Percentiles rank a stretch among this genome's conserved stretches.
phyloP scores from a whole-genome alignment of 2,888 invertebrate genomes.

The Eurytoma californica region DNA sequence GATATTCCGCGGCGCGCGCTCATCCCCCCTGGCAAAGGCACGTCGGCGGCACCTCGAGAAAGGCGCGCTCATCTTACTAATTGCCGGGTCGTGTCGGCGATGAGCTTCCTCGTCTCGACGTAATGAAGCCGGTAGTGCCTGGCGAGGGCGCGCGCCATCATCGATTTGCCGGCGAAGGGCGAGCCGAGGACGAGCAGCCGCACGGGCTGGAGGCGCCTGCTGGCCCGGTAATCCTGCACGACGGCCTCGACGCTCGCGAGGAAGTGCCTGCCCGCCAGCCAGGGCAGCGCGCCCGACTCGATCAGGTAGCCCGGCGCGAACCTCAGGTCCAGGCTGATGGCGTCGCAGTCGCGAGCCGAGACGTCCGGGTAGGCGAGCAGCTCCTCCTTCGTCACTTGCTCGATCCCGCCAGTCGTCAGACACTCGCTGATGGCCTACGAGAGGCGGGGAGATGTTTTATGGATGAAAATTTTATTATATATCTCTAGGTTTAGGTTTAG shows the following conservation, averaged over 20 bases:
- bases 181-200: slow-evolving; percentile 81
- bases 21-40: too few relatives aligned
- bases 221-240: slow-evolving; percentile 73
- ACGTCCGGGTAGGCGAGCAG: slow-evolving; percentile 78
- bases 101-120: slow-evolving; percentile 77
- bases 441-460: neutral
- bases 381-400: slow-evolving; percentile 79
- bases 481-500: too few relatives aligned
- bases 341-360: slow-evolving; percentile 78
- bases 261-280: slow-evolving; percentile 77
- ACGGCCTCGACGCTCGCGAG: slow-evolving; percentile 75
- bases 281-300: slow-evolving; percentile 74
- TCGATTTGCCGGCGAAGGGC: slow-evolving; percentile 81
- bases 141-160: slow-evolving; percentile 77
- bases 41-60: too few relatives aligned
- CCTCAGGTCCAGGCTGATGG: slow-evolving; percentile 78
- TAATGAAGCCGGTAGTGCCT: slow-evolving; percentile 79
- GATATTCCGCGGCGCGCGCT: too few relatives aligned
- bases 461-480: too few relatives aligned
- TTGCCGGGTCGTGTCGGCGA: slow-evolving; percentile 77
- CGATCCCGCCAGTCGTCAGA: slow-evolving; percentile 78
- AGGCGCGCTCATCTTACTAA: slow-evolving; percentile 75
- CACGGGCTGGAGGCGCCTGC: slow-evolving; percentile 78
- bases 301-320: slow-evolving; percentile 79
- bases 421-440: slow-evolving; percentile 75